phyloP scores from a whole-genome alignment of 1,140 invertebrate genomes.

The Rhynchophorus ferrugineus region DNA sequence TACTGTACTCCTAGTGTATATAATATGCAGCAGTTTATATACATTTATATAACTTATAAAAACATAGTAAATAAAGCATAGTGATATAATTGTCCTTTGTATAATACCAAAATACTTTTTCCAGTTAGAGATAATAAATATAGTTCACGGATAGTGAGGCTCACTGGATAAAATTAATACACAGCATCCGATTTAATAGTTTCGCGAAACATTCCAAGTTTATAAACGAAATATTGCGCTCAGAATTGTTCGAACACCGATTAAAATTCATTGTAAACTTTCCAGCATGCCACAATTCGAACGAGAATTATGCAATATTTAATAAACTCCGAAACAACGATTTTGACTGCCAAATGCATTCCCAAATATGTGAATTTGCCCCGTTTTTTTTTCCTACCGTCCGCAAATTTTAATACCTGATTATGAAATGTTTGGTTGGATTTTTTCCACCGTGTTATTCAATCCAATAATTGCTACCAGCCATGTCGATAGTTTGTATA shows the following conservation, averaged over 20 bases:
- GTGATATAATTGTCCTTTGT: too few species aligned
- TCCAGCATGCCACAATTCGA: slow-evolving; percentile 16
- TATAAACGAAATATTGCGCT: slow-evolving; percentile 7
- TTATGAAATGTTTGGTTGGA: slow-evolving; percentile 3
- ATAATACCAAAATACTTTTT: slow-evolving; percentile 1
- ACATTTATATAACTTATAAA: too few species aligned
- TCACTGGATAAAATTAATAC: background rate
- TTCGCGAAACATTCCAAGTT: slow-evolving; percentile 14
- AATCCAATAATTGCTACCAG: background rate
- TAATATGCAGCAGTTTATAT: too few species aligned
- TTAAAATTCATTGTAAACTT: slow-evolving; percentile 19
- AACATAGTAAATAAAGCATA: too few species aligned
- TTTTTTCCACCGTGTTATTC: background rate
- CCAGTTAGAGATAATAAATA: background rate
- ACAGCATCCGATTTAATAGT: slow-evolving; percentile 9
- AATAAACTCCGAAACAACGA: slow-evolving; percentile 15
- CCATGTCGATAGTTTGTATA: background rate
- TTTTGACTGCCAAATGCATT: slow-evolving; percentile 11
- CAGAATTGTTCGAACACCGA: slow-evolving; percentile 11
- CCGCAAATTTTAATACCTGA: background rate
- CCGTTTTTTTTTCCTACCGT: slow-evolving; percentile 7
- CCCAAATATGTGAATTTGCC: slow-evolving; percentile 15
- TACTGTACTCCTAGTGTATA: too few species aligned
- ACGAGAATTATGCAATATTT: slow-evolving; percentile 19
- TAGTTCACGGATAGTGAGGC: background rate